Evolutionary conservation across 2,113 vertebrate species (phyloP), one percentile per base, ranked within the genome.

Genomic region (Anguilla rostrata): DNA sequence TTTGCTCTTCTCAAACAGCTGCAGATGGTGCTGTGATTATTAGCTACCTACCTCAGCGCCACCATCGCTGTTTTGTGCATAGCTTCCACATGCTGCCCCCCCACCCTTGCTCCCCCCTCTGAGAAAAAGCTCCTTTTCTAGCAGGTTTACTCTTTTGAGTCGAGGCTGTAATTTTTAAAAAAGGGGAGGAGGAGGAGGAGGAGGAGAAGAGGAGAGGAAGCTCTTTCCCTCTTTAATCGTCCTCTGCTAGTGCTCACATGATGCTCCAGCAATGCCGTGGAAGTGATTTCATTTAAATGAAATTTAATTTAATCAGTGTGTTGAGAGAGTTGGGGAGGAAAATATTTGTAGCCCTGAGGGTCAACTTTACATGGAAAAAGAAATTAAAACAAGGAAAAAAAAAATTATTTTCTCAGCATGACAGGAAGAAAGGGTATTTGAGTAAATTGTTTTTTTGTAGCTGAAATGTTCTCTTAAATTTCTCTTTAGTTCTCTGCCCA

Each of bases 241-340:
- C 75, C 83, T 22, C 78, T 40, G n/a, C 39, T 14, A n/a, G 57
- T 11, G 66, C 29, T 71, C 82, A 79, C 79, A 39, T 49, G 85
- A 87, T 90, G 89, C 85, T 86, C 40, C 87, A 86, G 87, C 22
- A 3, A 41, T 34, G 40, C 83, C 20, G 0, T 60, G 71, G 83
- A 57, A 86, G 88, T 39, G 86, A 91, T 91, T 91, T 92, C 78
- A 92, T 93, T 90, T 92, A 89, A 92, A 92, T 93, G 89, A 92
- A 89, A 87, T 83, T 84, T 14, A 91, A 93, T 92, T 92, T 89
- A 91, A 93, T 93, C 90, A 90, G 87, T 5, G 5, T 85, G 83
- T 84, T 26, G 86, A 81, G 84, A 83, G 83, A 39, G 1, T 0
- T 11, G 43, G 87, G 83, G 46, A 71, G 83, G 86, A 79, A 86